Percentiles rank a stretch among this genome's conserved stretches.
These are phyloP conservation scores for Eclectus roratus DNA, from an alignment of 2,113 vertebrate genomes.

Conservation along the genomic window DNA sequence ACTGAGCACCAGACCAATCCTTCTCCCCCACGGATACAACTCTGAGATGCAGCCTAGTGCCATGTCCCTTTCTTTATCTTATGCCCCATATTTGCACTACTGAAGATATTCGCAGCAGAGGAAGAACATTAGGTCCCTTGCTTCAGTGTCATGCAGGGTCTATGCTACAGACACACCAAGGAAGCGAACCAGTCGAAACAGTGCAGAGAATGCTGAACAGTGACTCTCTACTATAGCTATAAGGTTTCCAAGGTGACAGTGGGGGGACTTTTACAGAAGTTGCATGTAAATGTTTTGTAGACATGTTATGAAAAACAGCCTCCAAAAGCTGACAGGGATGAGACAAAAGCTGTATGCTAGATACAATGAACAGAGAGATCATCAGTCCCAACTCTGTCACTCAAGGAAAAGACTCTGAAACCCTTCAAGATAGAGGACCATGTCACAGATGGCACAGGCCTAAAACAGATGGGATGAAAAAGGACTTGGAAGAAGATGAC, in stretches of 20 bases:
- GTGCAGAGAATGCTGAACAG: background rate
- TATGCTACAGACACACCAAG: background rate
- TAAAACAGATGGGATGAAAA: background rate
- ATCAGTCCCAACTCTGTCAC: background rate
- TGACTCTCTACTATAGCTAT: background rate
- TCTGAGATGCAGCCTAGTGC: background rate
- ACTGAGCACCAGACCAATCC: rapidly evolving
- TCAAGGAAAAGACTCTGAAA: background rate
- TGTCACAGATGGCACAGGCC: background rate
- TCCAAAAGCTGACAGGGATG: background rate
- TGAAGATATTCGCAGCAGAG: background rate
- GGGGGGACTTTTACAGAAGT: background rate
- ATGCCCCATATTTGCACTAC: background rate
- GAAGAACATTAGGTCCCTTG: background rate
- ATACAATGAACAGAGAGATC: background rate
- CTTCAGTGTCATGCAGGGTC: background rate
- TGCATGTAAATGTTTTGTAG: background rate
- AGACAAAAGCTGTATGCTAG: background rate
- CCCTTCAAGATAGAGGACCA: background rate
- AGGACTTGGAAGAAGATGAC: background rate
- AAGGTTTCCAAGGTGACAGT: background rate
- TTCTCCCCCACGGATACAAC: background rate
- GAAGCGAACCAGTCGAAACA: background rate
- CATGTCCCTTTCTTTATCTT: background rate
- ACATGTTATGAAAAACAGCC: background rate